A percentile compares a stretch with the other conserved stretches of the same genome.
These are phyloP conservation scores for Sebastes kiyomatsui DNA, from an alignment of 2,797 vertebrate genomes.

Conservation along the genomic window DNA sequence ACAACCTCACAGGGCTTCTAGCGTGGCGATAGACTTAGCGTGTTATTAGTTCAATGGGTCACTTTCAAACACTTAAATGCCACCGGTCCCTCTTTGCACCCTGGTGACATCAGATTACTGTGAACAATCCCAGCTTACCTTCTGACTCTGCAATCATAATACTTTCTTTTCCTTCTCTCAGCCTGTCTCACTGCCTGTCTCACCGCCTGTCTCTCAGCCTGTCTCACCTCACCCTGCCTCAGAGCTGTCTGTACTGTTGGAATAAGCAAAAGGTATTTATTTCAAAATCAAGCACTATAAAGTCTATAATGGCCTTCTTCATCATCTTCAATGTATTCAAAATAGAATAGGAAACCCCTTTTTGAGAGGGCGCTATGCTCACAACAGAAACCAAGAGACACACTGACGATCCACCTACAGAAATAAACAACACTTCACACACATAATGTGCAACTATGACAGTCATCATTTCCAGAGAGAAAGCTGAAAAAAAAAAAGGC, in stretches of 20 bases:
- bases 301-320: not conserved
- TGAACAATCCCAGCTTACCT: not conserved
- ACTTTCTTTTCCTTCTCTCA: not conserved
- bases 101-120: not conserved
- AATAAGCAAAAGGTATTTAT: not conserved
- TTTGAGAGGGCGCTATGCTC: not conserved
- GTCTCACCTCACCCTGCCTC: not conserved
- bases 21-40: not conserved
- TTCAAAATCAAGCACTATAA: not conserved
- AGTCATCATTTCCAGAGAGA: constrained; percentile 53
- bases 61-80: not conserved
- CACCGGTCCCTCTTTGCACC: not conserved
- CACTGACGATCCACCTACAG: constrained; percentile 14
- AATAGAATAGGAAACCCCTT: constrained; percentile 6
- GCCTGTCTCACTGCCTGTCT: not conserved
- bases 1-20: not conserved
- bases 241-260: not conserved
- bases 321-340: not conserved
- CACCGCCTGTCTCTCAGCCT: not conserved
- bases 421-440: constrained; percentile 54
- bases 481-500: constrained; percentile 20
- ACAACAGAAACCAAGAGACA: constrained; percentile 35
- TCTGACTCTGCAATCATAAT: not conserved
- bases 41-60: not conserved
- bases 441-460: constrained; percentile 13